A percentile compares a stretch with the other conserved stretches of the same genome.
Conservation (phyloP, 2,113 vertebrate species). For the Hippoglossus stenolepis region DNA sequence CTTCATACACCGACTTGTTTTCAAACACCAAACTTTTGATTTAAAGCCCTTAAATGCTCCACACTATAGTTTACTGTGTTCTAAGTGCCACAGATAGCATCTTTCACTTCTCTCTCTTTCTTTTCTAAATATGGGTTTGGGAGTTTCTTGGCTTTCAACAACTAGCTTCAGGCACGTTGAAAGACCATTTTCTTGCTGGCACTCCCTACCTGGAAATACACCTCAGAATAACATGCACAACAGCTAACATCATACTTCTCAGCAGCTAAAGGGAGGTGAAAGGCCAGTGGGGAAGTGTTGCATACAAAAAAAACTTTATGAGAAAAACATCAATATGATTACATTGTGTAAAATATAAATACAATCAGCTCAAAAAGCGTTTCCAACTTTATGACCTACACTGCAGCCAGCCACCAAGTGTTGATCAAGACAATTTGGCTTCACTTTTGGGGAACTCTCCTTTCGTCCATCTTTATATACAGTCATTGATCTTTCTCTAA, state of each 20-base stretch:
- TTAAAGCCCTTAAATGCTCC: constrained; percentile 31
- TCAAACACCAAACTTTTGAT: constrained; percentile 3
- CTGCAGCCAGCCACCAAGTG: no score
- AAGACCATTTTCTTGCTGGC: constrained; percentile 38
- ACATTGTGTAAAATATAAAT: neutral
- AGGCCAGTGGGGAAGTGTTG: constrained; percentile 6
- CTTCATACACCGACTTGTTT: neutral
- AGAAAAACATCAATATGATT: neutral
- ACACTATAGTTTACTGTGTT: constrained; percentile 7
- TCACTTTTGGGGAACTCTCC: no score
- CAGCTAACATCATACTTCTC: constrained; percentile 32
- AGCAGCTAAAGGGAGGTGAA: constrained; percentile 13
- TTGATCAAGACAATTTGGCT: no score
- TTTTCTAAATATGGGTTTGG: constrained; percentile 63
- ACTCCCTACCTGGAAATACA: constrained; percentile 46
- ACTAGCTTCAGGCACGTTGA: constrained; percentile 47
- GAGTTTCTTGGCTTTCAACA: constrained; percentile 61
- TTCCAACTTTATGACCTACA: no score
- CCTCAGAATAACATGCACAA: constrained; percentile 36
- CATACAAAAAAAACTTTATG: neutral
- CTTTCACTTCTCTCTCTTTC: constrained; percentile 44
- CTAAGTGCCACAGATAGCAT: constrained; percentile 31
- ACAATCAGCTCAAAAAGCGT: no score
- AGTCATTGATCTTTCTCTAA: no score
- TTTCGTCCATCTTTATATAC: no score